Base-by-base conservation (phyloP, 2,888 invertebrate species). In the Pecten maximus region DNA sequence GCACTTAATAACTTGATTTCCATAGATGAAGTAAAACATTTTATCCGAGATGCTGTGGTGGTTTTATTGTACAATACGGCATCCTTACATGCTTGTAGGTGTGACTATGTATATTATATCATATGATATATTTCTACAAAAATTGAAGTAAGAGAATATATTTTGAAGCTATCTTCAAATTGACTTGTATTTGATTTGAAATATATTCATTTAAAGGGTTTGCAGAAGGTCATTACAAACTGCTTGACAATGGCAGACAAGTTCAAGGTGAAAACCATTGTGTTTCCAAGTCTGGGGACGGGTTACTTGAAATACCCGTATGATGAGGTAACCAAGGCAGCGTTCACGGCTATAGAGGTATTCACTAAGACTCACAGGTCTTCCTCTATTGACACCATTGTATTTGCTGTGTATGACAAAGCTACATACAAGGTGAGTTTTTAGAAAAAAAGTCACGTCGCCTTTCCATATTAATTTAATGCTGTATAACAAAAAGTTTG, bases 201-300 rank as follows among this genome's bases (percentile, higher is more conserved):
- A n/a, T n/a, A n/a, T 44, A 44, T 28, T 28, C 74, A 35, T 74
- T 74, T 6, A 35, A n/a, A 74, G 74, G 74, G 74, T 74, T 28
- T 74, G 28, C 35, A 28, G 35, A 74, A 74, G 35, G 74, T 74
- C 74, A 74, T 74, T 35, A 74, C 74, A 0, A 74, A 74, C 74
- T 74, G 74, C 28, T 74, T 74, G 28, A 23, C 12, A 23, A 4
- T 74, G 35, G 74, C 74, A 35, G 74, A 74, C 74, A 28, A 74
- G 6, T 35, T 35, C 35, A 74, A 74, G 28, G 74, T 74, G 35
- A 28, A 74, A 35, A 74, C 23, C 28, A 74, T 74, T 35, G 74
- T 74, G 74, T 74, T 74, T 40, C 90, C 90, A n/a, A 88, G 88
- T 48, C 88, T 90, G 12, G 90, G 90, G 40, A 90, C 90, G 2